A percentile compares a stretch with the other conserved stretches of the same genome.
Evolutionary conservation across 2,113 vertebrate genomes (phyloP).

Genomic region (Onychorhynchus coronatus): DNA sequence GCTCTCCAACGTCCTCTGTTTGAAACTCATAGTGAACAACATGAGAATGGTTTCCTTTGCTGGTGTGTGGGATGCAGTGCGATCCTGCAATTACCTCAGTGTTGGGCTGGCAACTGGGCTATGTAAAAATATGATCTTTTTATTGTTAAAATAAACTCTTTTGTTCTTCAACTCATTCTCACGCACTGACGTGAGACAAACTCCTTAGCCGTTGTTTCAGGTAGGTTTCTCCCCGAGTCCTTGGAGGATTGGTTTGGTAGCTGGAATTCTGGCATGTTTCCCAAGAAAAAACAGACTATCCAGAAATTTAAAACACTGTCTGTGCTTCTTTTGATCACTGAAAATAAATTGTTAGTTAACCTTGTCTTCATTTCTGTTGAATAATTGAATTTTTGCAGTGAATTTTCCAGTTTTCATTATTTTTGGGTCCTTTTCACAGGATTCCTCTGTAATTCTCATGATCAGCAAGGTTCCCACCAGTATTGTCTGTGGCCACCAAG

Average conservation of each 20-base stretch:
- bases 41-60: neutral
- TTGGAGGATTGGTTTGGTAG: too few species aligned
- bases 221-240: neutral
- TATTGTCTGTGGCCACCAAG: accelerated
- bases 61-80: neutral
- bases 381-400: neutral
- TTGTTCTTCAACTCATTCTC: neutral
- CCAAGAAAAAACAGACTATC: neutral
- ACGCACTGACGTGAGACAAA: too few species aligned
- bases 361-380: neutral
- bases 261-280: accelerated
- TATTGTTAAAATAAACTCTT: neutral
- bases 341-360: neutral
- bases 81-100: neutral
- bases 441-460: neutral
- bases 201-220: neutral
- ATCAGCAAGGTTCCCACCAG: accelerated
- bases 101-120: neutral
- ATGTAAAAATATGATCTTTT: neutral
- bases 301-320: neutral
- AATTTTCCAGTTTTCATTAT: neutral
- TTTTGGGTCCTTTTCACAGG: neutral
- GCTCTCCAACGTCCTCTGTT: too few species aligned
- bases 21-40: too few species aligned
- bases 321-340: neutral